phyloP scores from a whole-genome alignment of 2,113 vertebrate species.

The Cyprinodon tularosa region DNA sequence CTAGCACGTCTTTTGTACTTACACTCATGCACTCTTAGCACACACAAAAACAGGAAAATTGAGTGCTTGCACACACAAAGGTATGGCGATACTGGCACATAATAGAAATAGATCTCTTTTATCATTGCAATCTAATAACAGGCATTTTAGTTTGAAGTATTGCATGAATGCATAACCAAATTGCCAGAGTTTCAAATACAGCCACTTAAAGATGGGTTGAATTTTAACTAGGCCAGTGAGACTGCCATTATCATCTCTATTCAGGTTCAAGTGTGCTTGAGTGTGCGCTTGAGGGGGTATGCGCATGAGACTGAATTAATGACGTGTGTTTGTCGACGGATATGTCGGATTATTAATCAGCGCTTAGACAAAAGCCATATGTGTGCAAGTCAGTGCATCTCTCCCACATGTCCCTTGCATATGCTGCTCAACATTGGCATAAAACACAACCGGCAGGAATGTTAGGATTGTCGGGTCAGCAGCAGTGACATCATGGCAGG shows the following conservation, averaged over 20 bases:
- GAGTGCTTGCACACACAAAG: slow-evolving; percentile 18
- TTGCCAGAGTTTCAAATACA: slow-evolving; percentile 24
- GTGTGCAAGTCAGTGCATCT: slow-evolving; percentile 56
- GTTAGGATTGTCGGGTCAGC: slow-evolving; percentile 71
- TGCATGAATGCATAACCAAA: slow-evolving; percentile 43
- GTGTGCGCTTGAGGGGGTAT: slow-evolving; percentile 54
- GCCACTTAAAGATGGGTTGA: slow-evolving; percentile 65
- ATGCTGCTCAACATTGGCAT: slow-evolving; percentile 33
- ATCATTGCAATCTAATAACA: slow-evolving; percentile 29
- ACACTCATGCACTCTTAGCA: slow-evolving; percentile 29
- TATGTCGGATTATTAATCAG: slow-evolving; percentile 69
- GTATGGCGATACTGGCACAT: slow-evolving; percentile 16
- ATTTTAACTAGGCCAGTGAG: slow-evolving; percentile 64
- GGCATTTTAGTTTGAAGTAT: slow-evolving; percentile 25
- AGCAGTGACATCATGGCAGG: slow-evolving; percentile 72
- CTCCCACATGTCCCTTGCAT: slow-evolving; percentile 45
- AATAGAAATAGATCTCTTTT: slow-evolving; percentile 27
- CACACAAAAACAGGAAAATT: slow-evolving; percentile 24
- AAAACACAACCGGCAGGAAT: slow-evolving; percentile 70
- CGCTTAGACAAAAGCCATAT: slow-evolving; percentile 66
- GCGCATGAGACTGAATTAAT: slow-evolving; percentile 71
- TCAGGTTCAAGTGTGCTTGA: slow-evolving; percentile 38
- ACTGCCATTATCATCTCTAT: slow-evolving; percentile 53
- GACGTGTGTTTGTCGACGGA: slow-evolving; percentile 30
- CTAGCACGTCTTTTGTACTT: slow-evolving; percentile 43